Percentiles rank a stretch among this genome's conserved stretches.
Evolutionary conservation across 64 coral and sea anemone species (phyloP).

Genomic region (Pocillopora verrucosa): DNA sequence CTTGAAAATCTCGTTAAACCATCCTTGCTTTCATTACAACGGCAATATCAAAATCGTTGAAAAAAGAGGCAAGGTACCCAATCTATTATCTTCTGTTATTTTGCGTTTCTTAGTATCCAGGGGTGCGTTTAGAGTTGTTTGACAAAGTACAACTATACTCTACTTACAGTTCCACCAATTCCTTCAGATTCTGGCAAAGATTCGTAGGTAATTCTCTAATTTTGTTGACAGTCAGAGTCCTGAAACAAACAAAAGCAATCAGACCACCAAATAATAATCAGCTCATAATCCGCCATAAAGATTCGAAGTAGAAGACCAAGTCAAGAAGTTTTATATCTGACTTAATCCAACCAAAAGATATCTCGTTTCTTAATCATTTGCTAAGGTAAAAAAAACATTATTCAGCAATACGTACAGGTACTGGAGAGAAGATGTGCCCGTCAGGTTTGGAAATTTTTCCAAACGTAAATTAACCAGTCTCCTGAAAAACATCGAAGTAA

Average conservation of each 20-base stretch:
- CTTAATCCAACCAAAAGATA: too few species aligned
- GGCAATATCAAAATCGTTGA: background rate
- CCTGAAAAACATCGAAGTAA: background rate
- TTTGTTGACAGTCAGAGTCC: conserved; percentile 31
- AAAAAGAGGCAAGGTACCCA: background rate
- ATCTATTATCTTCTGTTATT: too few species aligned
- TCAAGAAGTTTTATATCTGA: too few species aligned
- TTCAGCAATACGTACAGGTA: conserved; percentile 46
- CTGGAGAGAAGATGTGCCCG: conserved; percentile 37
- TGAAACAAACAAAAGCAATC: background rate
- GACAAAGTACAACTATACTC: background rate
- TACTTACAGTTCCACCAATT: conserved; percentile 64
- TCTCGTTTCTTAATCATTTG: too few species aligned
- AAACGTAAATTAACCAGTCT: conserved; percentile 23
- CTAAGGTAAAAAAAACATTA: background rate
- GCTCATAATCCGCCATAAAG: background rate
- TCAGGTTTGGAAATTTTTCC: conserved; percentile 61
- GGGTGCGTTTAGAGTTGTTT: background rate
- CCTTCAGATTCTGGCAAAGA: conserved; percentile 51
- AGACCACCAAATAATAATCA: background rate
- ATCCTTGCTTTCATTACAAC: too few species aligned
- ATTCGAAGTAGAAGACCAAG: background rate
- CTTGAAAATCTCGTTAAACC: too few species aligned
- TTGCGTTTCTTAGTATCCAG: too few species aligned
- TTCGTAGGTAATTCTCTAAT: conserved; percentile 49